These are phyloP conservation scores for Eustalomyia histrio DNA, from an alignment of 2,888 invertebrate genomes.

Conservation along the genomic window DNA sequence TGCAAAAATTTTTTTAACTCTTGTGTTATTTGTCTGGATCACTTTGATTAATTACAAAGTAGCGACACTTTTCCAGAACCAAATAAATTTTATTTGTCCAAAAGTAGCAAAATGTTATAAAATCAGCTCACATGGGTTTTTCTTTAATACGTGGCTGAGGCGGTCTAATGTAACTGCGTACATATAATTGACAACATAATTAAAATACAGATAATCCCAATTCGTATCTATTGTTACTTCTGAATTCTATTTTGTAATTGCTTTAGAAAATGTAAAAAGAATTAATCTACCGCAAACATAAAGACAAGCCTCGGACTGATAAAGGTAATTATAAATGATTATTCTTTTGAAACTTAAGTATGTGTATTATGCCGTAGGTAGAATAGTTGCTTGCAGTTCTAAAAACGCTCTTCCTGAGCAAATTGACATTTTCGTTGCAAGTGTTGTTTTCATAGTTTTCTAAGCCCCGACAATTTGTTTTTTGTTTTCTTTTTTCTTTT, in stretches of 20 bases:
- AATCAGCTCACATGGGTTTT: too few relatives aligned
- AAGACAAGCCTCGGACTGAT: slow-evolving; percentile 57
- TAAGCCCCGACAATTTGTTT: slow-evolving; percentile 54
- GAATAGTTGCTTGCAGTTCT: slow-evolving; percentile 39
- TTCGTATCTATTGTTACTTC: slow-evolving; percentile 58
- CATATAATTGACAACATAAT: slow-evolving; percentile 59
- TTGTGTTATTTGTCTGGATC: too few relatives aligned
- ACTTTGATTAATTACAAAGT: too few relatives aligned
- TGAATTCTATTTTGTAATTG: not conserved
- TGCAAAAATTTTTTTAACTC: too few relatives aligned
- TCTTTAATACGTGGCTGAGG: too few relatives aligned
- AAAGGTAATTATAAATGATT: slow-evolving; percentile 65
- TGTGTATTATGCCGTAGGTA: slow-evolving; percentile 50
- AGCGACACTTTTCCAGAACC: too few relatives aligned
- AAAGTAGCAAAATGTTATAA: too few relatives aligned
- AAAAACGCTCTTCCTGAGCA: slow-evolving; percentile 65
- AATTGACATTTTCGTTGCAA: slow-evolving; percentile 65
- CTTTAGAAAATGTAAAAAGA: slow-evolving; percentile 35
- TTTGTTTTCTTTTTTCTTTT: slow-evolving; percentile 38
- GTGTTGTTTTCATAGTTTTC: slow-evolving; percentile 63
- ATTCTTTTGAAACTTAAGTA: slow-evolving; percentile 42
- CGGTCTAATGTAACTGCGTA: too few relatives aligned
- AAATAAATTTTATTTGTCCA: too few relatives aligned
- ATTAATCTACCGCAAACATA: slow-evolving; percentile 62
- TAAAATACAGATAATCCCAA: slow-evolving; percentile 65